Percentiles rank a stretch among this genome's conserved stretches.
Evolutionary conservation across 1,140 invertebrate species (phyloP).

Genomic region (Drosophila willistoni): DNA sequence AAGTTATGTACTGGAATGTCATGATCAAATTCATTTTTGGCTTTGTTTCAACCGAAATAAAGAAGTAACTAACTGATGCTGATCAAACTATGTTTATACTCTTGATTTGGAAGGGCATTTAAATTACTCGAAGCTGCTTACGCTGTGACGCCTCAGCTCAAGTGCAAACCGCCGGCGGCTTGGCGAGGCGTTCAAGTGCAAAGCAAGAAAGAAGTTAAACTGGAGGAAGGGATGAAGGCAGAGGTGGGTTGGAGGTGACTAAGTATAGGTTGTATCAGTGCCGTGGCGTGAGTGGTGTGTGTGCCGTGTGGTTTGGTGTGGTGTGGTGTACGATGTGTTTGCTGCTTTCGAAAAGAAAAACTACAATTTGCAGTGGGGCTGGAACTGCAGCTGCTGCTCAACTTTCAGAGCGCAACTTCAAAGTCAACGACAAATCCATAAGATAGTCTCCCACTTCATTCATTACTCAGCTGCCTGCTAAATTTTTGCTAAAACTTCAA

Average conservation of each 20-base stretch:
- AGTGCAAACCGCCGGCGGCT: conserved; percentile 49
- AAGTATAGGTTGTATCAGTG: neutral
- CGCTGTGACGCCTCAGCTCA: conserved; percentile 54
- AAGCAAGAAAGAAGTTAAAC: conserved; percentile 10
- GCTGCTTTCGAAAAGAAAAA: neutral
- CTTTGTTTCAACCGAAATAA: too few relatives aligned
- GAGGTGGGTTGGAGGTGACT: conserved; percentile 21
- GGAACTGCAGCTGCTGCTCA: conserved; percentile 30
- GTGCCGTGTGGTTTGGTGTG: neutral
- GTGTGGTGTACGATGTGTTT: neutral
- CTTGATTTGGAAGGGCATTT: conserved; percentile 22
- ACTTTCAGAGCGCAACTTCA: conserved; percentile 42
- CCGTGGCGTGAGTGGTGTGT: neutral
- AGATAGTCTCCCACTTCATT: conserved; percentile 51
- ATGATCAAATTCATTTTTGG: too few relatives aligned
- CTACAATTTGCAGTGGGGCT: neutral
- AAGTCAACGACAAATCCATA: conserved; percentile 62
- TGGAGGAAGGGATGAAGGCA: conserved; percentile 1
- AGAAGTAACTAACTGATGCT: neutral
- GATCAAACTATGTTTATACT: neutral
- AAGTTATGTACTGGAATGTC: too few relatives aligned
- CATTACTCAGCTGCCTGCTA: conserved; percentile 50
- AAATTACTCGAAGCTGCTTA: conserved; percentile 67
- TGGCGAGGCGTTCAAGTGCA: conserved; percentile 42
- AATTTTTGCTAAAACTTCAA: conserved; percentile 60